Base-by-base conservation (phyloP, 2,888 invertebrate species). In the Cyclophora albipunctata region DNA sequence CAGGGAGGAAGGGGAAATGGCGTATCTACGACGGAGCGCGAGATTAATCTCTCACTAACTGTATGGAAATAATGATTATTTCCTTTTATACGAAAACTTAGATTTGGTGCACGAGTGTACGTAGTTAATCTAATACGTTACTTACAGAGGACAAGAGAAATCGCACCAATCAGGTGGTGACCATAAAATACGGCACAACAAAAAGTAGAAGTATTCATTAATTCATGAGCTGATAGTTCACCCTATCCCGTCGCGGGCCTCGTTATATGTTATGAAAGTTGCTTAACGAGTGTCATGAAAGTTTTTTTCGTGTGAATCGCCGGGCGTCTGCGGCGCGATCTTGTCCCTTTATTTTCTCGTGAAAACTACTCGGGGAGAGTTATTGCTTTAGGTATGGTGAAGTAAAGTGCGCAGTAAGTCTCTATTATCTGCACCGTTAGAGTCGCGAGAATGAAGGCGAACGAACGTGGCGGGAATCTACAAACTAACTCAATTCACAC, bases 381-480 rank as follows among this genome's bases (percentile, higher is more conserved):
- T 84, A 86, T 84, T 76, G 78, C 80, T 75, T 71, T 81, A 79
- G 78, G 81, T 83, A 82, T 79, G 71, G 78, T 60, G 72, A 65
- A 81, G 81, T 85, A 83, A 85, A 87, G 84, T 82, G 81, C 80
- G 81, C 84, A 80, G 84, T 86, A 87, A 86, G 84, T 86, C 85
- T 85, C 83, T 81, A 86, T 86, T 86, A 86, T 86, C 84, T 82
- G 69, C 80, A 78, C 83, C 81, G 84, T 85, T 85, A 86, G 81
- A 85, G 80, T 84, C 81, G 81, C 80, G 82, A 73, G 84, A 85
- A 84, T 83, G 83, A 83, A 85, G 81, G 79, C 78, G 77, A 73
- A 73, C 71, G 83, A 67, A 85, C 85, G 84, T 84, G 86, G 75
- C 58, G 59, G 55, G 85, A 85, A 84, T 85, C 70, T 77, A 77